Percentiles rank a stretch among this genome's conserved stretches.
Evolutionary conservation across 2,113 vertebrate genomes (phyloP).

Genomic region (Shinisaurus crocodilurus): DNA sequence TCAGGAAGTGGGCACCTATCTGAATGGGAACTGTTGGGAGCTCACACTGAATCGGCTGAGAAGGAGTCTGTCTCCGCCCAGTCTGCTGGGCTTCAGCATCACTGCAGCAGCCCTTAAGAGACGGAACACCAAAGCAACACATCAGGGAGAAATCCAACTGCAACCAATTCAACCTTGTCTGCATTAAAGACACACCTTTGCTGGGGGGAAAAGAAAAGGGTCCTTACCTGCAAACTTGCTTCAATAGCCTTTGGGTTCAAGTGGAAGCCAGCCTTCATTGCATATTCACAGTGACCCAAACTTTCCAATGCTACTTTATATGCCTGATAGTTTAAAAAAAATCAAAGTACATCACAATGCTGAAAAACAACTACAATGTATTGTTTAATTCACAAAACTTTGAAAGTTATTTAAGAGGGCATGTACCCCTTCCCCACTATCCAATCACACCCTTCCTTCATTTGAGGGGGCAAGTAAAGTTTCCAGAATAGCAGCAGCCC

Average conservation of each 20-base stretch:
- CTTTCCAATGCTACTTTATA: conserved; percentile 95
- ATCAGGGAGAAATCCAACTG: neutral
- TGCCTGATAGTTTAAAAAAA: conserved; percentile 77
- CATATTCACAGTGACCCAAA: conserved; percentile 96
- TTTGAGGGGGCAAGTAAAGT: too few relatives aligned
- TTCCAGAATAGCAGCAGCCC: too few relatives aligned
- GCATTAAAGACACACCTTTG: neutral
- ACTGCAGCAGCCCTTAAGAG: conserved; percentile 91
- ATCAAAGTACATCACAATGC: conserved; percentile 25
- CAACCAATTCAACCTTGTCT: neutral
- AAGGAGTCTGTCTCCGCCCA: conserved; percentile 92
- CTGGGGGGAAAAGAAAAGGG: conserved; percentile 7
- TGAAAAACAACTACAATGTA: neutral
- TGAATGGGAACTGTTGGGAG: conserved; percentile 96
- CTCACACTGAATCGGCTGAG: conserved; percentile 96
- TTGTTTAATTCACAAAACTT: neutral
- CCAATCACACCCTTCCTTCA: neutral
- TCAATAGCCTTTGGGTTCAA: conserved; percentile 96
- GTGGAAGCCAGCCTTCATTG: conserved; percentile 97
- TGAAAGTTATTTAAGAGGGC: neutral
- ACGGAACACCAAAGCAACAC: neutral
- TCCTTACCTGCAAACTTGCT: conserved; percentile 90
- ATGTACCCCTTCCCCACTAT: neutral
- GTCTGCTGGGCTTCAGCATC: conserved; percentile 97
- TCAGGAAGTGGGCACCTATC: conserved; percentile 95